Base-by-base conservation (phyloP, 2,888 invertebrate species). In the Xiphydria camelus region DNA sequence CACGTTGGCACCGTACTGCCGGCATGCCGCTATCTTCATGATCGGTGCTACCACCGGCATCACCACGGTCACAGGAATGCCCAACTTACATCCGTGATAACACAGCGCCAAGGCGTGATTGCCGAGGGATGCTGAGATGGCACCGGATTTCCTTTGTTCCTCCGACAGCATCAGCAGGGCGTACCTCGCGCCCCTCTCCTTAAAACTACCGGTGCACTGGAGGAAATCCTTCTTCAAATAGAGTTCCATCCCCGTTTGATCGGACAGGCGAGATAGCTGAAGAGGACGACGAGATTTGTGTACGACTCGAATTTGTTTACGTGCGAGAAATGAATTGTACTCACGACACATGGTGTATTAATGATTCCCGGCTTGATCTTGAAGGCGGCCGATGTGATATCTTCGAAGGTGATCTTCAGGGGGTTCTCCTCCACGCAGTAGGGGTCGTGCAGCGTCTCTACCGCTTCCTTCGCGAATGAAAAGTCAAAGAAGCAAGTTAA, bases 31-130 rank as follows among this genome's bases (percentile, higher is more conserved):
- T 36, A 96, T 88, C 78, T 96, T 97, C 94, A 96, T 96, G 45
- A 97, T 89, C 0, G 96, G 95, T 0, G 96, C 96, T 1, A 92
- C 86, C 26, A 86, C 85, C 0, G 96, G 96, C 96, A 97, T 96
- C n/a, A 97, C 91, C 4, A 97, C 88, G 0, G 86, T 87, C 9
- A 85, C 83, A 0, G 83, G 80, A 39, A 86, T 80, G 4, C 76
- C 78, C 17, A 88, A 76, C 48, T 79, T 77, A 41, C 78, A 72
- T 0, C 88, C 88, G 65, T 89, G 88, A 68, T 86, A 89, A 47
- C 83, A 82, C 26, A 89, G 77, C 1, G 87, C 88, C 59, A 92
- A 85, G 0, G 97, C 95, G 76, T 97, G 96, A 75, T 96, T 97
- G 1, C 96, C 96, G 41, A 95, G 82, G 0, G 94, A 94, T 0